Evolutionary conservation across 1,140 invertebrate species (phyloP).

Genomic region (Brachionus rotundiformis): DNA sequence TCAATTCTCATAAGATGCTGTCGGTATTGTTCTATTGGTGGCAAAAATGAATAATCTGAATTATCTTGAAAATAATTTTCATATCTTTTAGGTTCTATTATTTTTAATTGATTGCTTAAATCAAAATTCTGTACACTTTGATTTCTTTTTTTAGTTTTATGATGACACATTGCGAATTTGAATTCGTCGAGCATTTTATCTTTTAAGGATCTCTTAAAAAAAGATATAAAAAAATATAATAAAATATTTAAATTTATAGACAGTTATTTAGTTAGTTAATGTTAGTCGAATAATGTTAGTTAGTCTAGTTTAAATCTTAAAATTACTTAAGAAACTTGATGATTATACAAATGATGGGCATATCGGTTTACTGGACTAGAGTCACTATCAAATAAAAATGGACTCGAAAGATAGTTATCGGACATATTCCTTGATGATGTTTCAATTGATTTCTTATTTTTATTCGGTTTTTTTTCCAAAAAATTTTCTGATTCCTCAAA

Average conservation of each 20-base stretch:
- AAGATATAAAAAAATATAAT: not conserved
- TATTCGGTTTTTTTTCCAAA: not conserved
- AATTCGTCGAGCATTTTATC: constrained; percentile 37
- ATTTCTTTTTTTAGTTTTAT: not conserved
- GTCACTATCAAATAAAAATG: not conserved
- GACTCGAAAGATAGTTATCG: not conserved
- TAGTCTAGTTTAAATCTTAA: not conserved
- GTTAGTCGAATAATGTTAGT: not conserved
- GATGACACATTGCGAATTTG: constrained; percentile 50
- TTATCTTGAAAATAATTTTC: constrained; percentile 9
- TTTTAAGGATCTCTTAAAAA: constrained; percentile 31
- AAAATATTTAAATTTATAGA: too few relatives aligned
- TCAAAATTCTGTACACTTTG: not conserved
- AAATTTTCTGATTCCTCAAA: not conserved
- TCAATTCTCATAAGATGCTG: not conserved
- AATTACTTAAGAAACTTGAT: constrained; percentile 23
- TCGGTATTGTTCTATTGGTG: constrained; percentile 10
- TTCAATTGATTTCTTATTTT: not conserved
- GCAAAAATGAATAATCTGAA: not conserved
- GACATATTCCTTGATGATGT: not conserved
- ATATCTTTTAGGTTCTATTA: constrained; percentile 37
- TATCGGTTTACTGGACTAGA: not conserved
- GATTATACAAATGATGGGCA: not conserved
- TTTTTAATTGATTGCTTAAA: constrained; percentile 15
- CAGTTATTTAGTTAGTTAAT: constrained; percentile 30